Base-by-base conservation (phyloP, 2,113 vertebrate genomes). In the Gallinago media region DNA sequence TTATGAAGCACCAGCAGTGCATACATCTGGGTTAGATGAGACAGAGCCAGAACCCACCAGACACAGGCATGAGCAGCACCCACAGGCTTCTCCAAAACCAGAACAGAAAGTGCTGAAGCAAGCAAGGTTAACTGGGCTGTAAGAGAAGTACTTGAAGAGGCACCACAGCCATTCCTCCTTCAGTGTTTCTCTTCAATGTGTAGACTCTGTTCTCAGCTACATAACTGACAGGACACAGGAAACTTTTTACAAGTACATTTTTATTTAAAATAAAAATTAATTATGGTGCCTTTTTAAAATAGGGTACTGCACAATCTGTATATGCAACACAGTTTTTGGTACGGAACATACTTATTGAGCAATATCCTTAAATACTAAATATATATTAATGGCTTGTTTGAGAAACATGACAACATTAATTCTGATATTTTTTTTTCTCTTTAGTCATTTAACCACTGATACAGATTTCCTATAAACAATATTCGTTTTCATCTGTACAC, bases 201-300 rank as follows among this genome's bases (percentile, higher is more conserved):
- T 19, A 75, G 47, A 27, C n/a, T 70, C 32, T 25, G 7, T 14
- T 87, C 62, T 89, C 66, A 85, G 29, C n/a, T 32, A 84, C 32
- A 71, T 27, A 91, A 75, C 55, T 0, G 8, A 95, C 85, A 80
- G 52, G 47, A 38, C 84, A 85, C 76, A 85, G 61, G 49, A 88
- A 87, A 94, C 93, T 95, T 98, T 98, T 98, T 97, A 98, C 92
- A 98, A 98, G 98, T 98, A 98, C 96, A 98, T 98, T 98, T 99
- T 99, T 99, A 99, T 99, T 99, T 98, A 99, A 99, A 99, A 99
- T 99, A 99, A 99, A 99, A 99, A 98, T 97, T 98, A 98, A 98
- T 98, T 97, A 97, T 89, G 97, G 96, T 97, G 96, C 98, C 98
- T 98, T 97, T 96, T 97, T 96, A 98, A 96, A 98, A 97, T 96